Conservation (phyloP, 2,888 invertebrate genomes). For the Orthonevra nobilis region DNA sequence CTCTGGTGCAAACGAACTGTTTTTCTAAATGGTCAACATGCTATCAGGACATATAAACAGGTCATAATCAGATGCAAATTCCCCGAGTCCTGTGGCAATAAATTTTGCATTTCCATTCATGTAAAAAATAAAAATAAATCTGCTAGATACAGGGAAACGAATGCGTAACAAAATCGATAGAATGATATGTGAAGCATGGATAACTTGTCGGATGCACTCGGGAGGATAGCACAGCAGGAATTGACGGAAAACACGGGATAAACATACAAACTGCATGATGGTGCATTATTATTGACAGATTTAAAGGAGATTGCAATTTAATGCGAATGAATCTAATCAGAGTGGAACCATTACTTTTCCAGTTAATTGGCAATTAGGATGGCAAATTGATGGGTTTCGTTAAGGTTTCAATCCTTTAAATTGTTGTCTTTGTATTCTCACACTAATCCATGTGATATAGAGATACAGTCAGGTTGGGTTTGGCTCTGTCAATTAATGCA, state of each 20-base stretch:
- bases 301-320: background rate
- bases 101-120: conserved; percentile 23
- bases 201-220: no score
- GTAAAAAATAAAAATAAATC: no score
- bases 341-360: no score
- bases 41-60: conserved; percentile 21
- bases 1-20: background rate
- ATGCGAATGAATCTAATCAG: background rate
- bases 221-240: background rate
- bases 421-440: no score
- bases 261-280: background rate
- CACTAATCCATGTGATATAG: no score
- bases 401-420: no score
- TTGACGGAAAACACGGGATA: background rate
- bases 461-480: no score
- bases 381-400: no score
- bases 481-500: no score
- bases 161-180: background rate
- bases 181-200: background rate
- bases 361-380: no score
- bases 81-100: background rate
- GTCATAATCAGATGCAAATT: conserved; percentile 9
- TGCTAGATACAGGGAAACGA: background rate
- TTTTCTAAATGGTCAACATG: conserved; percentile 11
- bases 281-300: conserved; percentile 1